These are phyloP conservation scores for Lepidurus arcticus DNA, from an alignment of 1,140 invertebrate species.

Conservation along the genomic window DNA sequence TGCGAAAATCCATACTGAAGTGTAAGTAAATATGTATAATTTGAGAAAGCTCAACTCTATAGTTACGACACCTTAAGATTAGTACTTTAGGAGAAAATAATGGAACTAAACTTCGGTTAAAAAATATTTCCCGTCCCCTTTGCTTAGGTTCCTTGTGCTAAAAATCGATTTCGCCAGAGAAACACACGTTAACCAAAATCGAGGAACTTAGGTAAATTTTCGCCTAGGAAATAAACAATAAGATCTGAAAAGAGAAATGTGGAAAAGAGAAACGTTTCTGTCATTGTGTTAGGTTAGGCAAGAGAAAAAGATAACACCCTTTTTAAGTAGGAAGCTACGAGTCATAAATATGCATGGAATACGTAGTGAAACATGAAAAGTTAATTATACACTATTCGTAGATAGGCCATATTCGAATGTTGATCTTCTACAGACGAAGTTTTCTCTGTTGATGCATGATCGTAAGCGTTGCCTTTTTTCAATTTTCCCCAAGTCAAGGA, in stretches of 20 bases:
- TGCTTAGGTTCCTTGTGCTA: neutral
- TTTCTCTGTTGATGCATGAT: no score
- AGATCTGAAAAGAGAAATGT: neutral
- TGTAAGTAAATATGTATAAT: neutral
- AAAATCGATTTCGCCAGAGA: neutral
- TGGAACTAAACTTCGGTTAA: neutral
- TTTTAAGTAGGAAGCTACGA: neutral
- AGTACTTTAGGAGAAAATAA: neutral
- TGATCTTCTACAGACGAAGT: no score
- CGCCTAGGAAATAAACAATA: neutral
- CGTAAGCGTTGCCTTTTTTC: no score
- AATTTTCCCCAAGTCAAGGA: no score
- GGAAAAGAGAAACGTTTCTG: neutral
- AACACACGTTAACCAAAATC: neutral
- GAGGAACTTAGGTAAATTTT: neutral
- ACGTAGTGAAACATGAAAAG: no score
- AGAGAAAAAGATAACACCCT: neutral
- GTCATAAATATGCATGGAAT: no score
- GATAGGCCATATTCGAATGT: no score
- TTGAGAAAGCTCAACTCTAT: neutral
- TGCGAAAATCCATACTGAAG: neutral
- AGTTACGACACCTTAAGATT: neutral
- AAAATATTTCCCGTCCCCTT: neutral
- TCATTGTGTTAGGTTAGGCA: neutral
- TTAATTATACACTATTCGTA: no score